Base-by-base conservation (phyloP, 2,888 invertebrate species). In the Chalcosyrphus nemorum region DNA sequence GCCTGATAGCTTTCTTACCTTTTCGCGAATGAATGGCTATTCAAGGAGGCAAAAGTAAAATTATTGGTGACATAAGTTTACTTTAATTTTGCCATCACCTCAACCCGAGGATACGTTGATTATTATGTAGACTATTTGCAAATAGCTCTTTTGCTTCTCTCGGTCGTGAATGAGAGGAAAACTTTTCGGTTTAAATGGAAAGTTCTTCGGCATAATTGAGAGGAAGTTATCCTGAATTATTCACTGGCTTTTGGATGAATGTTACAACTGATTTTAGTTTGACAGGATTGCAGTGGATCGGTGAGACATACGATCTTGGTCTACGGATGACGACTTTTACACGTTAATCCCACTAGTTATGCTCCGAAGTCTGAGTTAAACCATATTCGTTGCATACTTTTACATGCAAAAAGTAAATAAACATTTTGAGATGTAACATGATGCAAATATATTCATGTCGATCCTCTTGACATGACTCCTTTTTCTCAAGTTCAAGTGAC, bases 181-280 rank as follows among this genome's bases (percentile, higher is more conserved):
- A 63, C 17, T 82, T 82, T 78, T 52, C 38, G 41, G 35, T 78
- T 78, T 68, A 61, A 41, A 13, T 61, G 74, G 70, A 78, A 84
- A 84, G 43, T 84, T 82, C 65, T 59, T 50, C 19, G 21, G 74
- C 45, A 80, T 84, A 84, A 80, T 84, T 78, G 68, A 78, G 65
- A 66, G 17, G 38, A 84, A 84, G 77, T 72, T 72, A 61, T 78
- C 72, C 45, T 24, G 68, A 78, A 75, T 75, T 80, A 70, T 70
- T 59, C 78, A 78, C 82, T 74, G n/a, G 74, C 72, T 57, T 68
- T 32, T 70, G 68, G 70, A 57, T 78, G 68, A 68, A 66, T 66
- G 72, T 45, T 52, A n/a, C 32, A 72, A 72, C 66, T 56, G 82
- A 72, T 59, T 84, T 78, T 21, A 57, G 57, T 45, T 63, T 27